A percentile compares a stretch with the other conserved stretches of the same genome.
Conservation (phyloP, 2,797 vertebrate genomes). For the Ammospiza maritima region DNA sequence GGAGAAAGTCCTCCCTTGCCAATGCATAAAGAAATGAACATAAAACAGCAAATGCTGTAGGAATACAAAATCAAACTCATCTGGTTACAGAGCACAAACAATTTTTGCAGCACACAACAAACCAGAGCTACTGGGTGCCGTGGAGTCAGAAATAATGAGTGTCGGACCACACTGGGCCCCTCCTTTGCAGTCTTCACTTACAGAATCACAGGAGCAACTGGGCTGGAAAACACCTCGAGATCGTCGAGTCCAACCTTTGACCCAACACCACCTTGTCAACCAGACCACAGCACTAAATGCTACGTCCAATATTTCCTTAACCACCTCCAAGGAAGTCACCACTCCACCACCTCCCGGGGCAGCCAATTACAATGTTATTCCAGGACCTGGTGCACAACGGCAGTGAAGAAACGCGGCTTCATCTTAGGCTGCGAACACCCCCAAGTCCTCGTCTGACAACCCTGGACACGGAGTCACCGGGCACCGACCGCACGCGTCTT, state of each 20-base stretch:
- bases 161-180: rapidly evolving
- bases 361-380: background rate
- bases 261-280: background rate
- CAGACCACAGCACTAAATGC: background rate
- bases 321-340: background rate
- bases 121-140: background rate
- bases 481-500: rapidly evolving
- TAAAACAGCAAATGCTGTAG: background rate
- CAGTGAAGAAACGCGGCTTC: background rate
- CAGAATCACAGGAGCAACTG: background rate
- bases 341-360: background rate
- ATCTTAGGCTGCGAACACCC: background rate
- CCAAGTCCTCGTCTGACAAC: rapidly evolving
- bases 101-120: background rate
- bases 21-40: rapidly evolving
- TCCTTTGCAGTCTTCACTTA: background rate
- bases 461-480: rapidly evolving
- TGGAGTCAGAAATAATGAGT: rapidly evolving
- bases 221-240: background rate
- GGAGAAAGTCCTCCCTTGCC: background rate
- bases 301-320: background rate
- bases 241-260: background rate
- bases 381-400: background rate
- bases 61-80: background rate
- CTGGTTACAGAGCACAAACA: rapidly evolving